phyloP scores from a whole-genome alignment of 2,888 invertebrate species.

The Lepidocyrtoides sp. region DNA sequence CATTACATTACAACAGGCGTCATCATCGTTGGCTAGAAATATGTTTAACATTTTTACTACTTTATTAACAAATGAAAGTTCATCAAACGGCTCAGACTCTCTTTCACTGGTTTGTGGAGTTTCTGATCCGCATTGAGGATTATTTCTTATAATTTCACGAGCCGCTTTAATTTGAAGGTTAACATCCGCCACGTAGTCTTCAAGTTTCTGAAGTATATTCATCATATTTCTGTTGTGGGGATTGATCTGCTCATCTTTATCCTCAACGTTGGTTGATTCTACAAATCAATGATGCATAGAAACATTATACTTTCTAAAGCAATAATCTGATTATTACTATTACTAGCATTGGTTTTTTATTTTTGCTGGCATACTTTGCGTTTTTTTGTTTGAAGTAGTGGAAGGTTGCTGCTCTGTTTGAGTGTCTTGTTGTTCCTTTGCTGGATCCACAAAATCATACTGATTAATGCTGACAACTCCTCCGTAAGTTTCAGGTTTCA shows the following conservation, averaged over 20 bases:
- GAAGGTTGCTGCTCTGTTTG: not conserved
- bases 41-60: conserved; percentile 39
- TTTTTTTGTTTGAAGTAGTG: not conserved
- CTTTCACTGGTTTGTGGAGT: not conserved
- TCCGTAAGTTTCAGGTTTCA: conserved; percentile 50
- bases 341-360: no score
- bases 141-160: conserved; percentile 4
- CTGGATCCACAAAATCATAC: conserved; percentile 30
- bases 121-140: not conserved
- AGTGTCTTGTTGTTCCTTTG: not conserved
- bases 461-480: conserved; percentile 65
- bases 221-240: not conserved
- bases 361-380: not conserved
- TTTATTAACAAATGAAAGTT: conserved; percentile 43
- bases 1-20: not conserved
- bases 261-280: no score
- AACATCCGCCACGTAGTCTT: conserved; percentile 24
- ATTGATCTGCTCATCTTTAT: no score
- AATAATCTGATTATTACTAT: no score
- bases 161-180: conserved; percentile 42
- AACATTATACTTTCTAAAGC: no score
- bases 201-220: conserved; percentile 44
- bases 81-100: conserved; percentile 18
- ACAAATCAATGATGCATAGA: no score
- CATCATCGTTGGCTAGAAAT: not conserved